Base-by-base conservation (phyloP, 2,888 invertebrate species). In the Meiosimyza decipiens region DNA sequence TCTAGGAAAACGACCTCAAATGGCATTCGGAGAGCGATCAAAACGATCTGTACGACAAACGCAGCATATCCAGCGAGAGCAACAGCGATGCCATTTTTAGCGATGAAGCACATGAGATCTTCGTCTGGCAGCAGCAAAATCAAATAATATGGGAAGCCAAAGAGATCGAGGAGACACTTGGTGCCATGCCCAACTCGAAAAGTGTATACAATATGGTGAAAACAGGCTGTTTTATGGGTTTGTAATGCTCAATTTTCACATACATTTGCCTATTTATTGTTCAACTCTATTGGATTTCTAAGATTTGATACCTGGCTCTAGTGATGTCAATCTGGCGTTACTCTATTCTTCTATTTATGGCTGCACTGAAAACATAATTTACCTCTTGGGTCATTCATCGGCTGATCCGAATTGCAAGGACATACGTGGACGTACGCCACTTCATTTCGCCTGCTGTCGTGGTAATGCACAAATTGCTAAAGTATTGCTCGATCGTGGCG, bases 381-480 rank as follows among this genome's bases (percentile, higher is more conserved):
- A 78, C 51, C 74, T 87, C 54, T 71, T 87, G 6, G 83, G 82
- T 62, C 83, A 83, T 55, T 83, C 80, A 73, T 79, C 80, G 28
- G 91, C 91, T 3, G 89, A 91, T 80, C 89, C 92, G 16, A 91
- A 93, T 77, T 89, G 88, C 12, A 85, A 88, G 50, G 96, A 96
- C 82, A 88, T 88, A 40, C 89, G 89, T 71, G 94, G 94, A 79
- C 90, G 92, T 77, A 91, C 92, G 0, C 89, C 92, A 0, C 84
- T 97, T 22, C 96, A 96, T 86, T 89, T 95, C 77, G 94, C 95
- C 65, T 92, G 95, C 73, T 91, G 92, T 84, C 90, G 92, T 15
- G 94, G 94, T 22, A 93, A 92, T 79, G 89, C 91, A 55, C 91
- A 92, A 75, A 93, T 94, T 75, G 89, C 93, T 3, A 91, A 90